Percentiles rank a stretch among this genome's conserved stretches.
These are phyloP conservation scores for Urocynchramus pylzowi DNA, from an alignment of 2,113 vertebrate genomes.

Conservation along the genomic window DNA sequence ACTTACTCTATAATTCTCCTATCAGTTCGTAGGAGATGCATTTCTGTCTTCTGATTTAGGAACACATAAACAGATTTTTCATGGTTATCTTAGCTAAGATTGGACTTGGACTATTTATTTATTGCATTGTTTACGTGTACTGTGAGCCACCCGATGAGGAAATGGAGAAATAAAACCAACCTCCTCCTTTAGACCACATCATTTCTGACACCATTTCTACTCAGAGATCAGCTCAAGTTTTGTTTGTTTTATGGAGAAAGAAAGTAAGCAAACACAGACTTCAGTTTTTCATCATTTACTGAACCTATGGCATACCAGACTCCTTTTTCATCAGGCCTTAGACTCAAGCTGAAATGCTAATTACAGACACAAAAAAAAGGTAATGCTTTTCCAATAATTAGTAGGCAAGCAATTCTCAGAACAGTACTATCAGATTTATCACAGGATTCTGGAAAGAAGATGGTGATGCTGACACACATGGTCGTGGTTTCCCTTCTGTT, in stretches of 20 bases:
- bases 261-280: not conserved
- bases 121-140: conserved; percentile 2
- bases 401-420: conserved; percentile 41
- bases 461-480: not conserved
- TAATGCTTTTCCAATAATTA: conserved; percentile 52
- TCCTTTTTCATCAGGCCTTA: conserved; percentile 8
- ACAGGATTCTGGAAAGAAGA: conserved; percentile 37
- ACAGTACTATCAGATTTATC: conserved; percentile 40
- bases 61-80: not conserved
- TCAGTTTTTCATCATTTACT: conserved; percentile 5
- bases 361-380: conserved; percentile 12
- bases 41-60: conserved; percentile 9
- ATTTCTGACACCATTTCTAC: conserved; percentile 18
- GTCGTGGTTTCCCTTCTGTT: conserved; percentile 10
- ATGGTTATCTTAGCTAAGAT: not conserved
- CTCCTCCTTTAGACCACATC: not conserved
- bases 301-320: not conserved
- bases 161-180: not conserved
- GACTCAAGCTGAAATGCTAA: conserved; percentile 9
- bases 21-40: not conserved
- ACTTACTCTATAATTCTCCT: not conserved
- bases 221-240: not conserved
- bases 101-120: conserved; percentile 22
- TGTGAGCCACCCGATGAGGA: not conserved
- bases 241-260: not conserved